Evolutionary conservation across 2,888 invertebrate genomes (phyloP).

Genomic region (Eupithecia tripunctaria): DNA sequence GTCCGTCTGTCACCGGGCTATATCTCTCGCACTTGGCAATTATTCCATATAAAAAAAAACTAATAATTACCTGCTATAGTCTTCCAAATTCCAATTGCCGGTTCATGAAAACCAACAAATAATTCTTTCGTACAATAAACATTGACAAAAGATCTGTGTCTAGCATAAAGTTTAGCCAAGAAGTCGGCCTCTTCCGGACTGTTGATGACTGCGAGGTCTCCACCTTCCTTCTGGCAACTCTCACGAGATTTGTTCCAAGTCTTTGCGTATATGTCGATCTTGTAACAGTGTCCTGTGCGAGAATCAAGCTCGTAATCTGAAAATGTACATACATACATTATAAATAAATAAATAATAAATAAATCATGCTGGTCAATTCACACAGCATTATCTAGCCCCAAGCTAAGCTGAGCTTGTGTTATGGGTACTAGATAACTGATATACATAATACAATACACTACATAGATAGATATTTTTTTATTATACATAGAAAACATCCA

Average conservation of each 20-base stretch:
- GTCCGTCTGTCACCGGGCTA: too few species aligned
- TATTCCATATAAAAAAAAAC: too few species aligned
- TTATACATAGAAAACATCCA: too few species aligned
- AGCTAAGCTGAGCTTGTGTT: too few species aligned
- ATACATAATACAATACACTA: too few species aligned
- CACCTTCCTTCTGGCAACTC: background rate
- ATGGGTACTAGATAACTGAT: too few species aligned
- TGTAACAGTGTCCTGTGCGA: slow-evolving; percentile 1
- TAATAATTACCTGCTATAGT: slow-evolving; percentile 4
- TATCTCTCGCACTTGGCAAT: too few species aligned
- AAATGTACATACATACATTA: too few species aligned
- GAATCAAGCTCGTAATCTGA: background rate
- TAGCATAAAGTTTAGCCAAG: background rate
- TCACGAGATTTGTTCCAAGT: slow-evolving; percentile 3
- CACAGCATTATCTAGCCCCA: too few species aligned
- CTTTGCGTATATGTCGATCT: background rate
- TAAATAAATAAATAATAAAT: too few species aligned
- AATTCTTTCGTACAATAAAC: background rate
- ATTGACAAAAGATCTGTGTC: background rate
- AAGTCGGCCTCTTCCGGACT: background rate
- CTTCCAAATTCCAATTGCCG: background rate
- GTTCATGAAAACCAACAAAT: background rate
- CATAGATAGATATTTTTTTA: too few species aligned
- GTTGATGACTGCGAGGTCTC: background rate
- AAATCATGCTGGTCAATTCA: too few species aligned